These are phyloP conservation scores for Megathymus violae DNA, from an alignment of 1,140 invertebrate genomes.

Conservation along the genomic window DNA sequence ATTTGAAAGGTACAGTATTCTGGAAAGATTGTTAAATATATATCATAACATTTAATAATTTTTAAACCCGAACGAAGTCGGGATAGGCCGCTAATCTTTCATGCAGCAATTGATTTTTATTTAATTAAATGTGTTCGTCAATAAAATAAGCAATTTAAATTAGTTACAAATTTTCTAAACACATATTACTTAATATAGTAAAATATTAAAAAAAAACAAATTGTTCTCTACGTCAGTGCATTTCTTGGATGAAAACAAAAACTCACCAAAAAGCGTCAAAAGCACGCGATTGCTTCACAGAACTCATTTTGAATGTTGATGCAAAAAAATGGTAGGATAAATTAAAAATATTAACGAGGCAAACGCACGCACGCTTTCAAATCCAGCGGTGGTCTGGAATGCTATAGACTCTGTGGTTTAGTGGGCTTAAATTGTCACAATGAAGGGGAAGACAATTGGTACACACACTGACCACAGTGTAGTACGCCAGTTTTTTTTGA, in stretches of 20 bases:
- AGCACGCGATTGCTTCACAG: slow-evolving; percentile 40
- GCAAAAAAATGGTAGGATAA: neutral
- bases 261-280: slow-evolving; percentile 64
- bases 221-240: too few species aligned
- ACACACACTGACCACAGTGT: slow-evolving; percentile 50
- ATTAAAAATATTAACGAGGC: slow-evolving; percentile 25
- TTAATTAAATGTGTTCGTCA: too few species aligned
- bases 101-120: too few species aligned
- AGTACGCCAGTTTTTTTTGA: slow-evolving; percentile 16
- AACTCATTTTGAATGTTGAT: slow-evolving; percentile 45
- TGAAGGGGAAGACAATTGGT: slow-evolving; percentile 67
- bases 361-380: slow-evolving; percentile 47
- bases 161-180: too few species aligned
- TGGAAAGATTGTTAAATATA: too few species aligned
- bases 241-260: slow-evolving; percentile 33
- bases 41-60: too few species aligned
- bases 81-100: too few species aligned
- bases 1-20: too few species aligned
- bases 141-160: too few species aligned
- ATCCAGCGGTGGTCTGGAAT: slow-evolving; percentile 56
- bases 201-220: neutral
- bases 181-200: too few species aligned
- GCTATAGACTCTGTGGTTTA: slow-evolving; percentile 39
- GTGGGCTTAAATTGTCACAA: slow-evolving; percentile 45
- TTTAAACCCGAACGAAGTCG: too few species aligned